These are phyloP conservation scores for Branchinecta lynchi DNA, from an alignment of 1,140 invertebrate species.

Conservation along the genomic window DNA sequence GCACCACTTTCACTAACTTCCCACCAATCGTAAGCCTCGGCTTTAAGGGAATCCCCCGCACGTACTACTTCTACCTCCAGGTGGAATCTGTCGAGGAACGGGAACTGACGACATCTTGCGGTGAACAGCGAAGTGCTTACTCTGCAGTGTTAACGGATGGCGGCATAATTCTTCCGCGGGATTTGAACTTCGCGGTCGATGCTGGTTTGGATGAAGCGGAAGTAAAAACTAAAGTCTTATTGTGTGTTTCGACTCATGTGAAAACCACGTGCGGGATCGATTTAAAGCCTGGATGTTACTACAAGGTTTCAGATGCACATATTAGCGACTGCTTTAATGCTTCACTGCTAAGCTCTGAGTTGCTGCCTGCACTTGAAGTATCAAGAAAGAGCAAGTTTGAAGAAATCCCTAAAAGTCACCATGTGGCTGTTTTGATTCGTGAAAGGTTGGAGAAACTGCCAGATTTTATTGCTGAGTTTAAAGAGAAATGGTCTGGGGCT, in stretches of 20 bases:
- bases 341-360: not conserved
- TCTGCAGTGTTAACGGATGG: not conserved
- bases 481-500: no score
- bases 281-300: not conserved
- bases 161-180: not conserved
- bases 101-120: not conserved
- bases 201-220: not conserved
- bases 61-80: not conserved
- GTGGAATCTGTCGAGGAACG: not conserved
- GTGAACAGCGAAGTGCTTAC: not conserved
- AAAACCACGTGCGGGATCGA: not conserved
- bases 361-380: not conserved
- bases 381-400: not conserved
- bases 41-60: not conserved
- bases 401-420: not conserved
- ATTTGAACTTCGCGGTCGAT: not conserved
- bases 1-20: not conserved
- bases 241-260: not conserved
- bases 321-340: constrained; percentile 3
- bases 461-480: not conserved
- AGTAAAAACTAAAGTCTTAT: not conserved
- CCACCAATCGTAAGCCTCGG: not conserved
- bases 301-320: not conserved
- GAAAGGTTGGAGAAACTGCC: not conserved
- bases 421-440: not conserved